Conservation (phyloP, 2,797 vertebrate genomes). For the Ctenochaetus hawaiiensis region DNA sequence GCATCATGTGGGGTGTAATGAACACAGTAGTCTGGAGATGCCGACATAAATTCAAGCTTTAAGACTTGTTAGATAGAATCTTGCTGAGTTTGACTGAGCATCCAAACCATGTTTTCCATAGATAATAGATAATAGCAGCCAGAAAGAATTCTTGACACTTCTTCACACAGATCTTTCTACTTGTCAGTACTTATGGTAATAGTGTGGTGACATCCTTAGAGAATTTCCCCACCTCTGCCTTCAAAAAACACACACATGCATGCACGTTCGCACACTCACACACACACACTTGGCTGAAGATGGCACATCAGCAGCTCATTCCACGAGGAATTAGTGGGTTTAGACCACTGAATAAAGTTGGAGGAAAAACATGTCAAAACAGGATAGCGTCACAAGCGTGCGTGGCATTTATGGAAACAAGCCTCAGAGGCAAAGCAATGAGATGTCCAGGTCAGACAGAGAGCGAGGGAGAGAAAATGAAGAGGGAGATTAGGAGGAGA, state of each 20-base stretch:
- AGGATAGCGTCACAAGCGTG: conserved; percentile 44
- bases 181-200: conserved; percentile 31
- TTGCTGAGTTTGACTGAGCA: conserved; percentile 6
- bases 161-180: conserved; percentile 17
- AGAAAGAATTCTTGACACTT: conserved; percentile 18
- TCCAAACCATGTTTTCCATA: conserved; percentile 14
- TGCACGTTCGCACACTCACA: conserved; percentile 15
- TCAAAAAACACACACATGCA: conserved; percentile 18
- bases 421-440: conserved; percentile 52
- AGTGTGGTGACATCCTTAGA: conserved; percentile 39
- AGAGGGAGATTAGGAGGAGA: conserved; percentile 6
- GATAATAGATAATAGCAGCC: neutral
- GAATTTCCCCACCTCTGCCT: neutral
- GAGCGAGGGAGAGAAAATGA: conserved; percentile 20
- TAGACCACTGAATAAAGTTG: conserved; percentile 55
- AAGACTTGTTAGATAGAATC: conserved; percentile 8
- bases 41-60: conserved; percentile 13
- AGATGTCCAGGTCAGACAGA: conserved; percentile 43
- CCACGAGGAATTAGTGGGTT: conserved; percentile 60
- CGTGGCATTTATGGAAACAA: conserved; percentile 38
- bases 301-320: conserved; percentile 52
- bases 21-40: neutral
- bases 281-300: conserved; percentile 35
- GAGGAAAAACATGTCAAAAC: conserved; percentile 69
- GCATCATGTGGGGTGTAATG: neutral